phyloP scores from a whole-genome alignment of 2,797 vertebrate genomes.

The Mus spretus region DNA sequence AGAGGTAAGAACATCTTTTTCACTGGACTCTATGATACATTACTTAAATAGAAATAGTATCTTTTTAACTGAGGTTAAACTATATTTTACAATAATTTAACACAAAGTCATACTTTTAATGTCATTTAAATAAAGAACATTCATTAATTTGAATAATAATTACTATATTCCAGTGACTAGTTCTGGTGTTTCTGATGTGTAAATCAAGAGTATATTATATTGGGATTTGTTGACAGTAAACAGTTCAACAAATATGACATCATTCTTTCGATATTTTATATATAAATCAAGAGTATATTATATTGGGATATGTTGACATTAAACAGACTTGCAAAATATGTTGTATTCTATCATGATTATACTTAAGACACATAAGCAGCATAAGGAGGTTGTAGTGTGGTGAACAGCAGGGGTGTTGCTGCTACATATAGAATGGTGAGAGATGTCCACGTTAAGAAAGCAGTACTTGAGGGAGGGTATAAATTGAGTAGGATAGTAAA shows the following conservation, averaged over 20 bases:
- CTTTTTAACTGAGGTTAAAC: not conserved
- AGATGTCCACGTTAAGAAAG: not conserved
- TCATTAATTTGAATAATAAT: not conserved
- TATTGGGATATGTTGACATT: not conserved
- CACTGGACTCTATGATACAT: not conserved
- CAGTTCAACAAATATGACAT: not conserved
- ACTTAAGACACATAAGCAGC: not conserved
- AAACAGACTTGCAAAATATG: not conserved
- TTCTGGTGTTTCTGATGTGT: not conserved
- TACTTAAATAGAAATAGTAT: not conserved
- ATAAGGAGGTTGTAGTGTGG: too few species aligned
- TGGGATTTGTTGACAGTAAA: not conserved
- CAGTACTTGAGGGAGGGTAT: too few species aligned
- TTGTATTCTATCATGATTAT: not conserved
- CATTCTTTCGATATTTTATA: too few species aligned
- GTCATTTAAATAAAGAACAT: not conserved
- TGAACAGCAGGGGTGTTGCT: not conserved
- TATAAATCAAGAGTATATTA: not conserved
- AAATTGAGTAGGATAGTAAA: not conserved
- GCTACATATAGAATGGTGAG: accelerated
- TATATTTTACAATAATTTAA: not conserved
- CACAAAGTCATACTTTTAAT: not conserved
- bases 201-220: not conserved
- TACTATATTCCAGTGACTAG: not conserved
- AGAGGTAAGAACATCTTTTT: not conserved